phyloP scores from a whole-genome alignment of 2,888 invertebrate species.

The Drosophila helvetica region DNA sequence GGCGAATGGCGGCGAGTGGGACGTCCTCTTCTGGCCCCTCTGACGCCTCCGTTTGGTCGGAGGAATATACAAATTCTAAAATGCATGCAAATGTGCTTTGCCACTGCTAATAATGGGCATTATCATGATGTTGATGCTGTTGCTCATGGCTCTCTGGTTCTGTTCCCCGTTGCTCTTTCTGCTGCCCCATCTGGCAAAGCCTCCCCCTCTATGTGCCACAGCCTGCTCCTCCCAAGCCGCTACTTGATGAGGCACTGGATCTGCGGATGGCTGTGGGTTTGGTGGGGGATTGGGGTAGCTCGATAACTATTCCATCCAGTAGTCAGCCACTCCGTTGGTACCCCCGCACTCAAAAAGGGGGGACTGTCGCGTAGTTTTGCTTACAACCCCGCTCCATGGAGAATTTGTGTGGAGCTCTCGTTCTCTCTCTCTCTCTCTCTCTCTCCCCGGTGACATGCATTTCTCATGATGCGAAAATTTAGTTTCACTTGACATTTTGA shows the following conservation, averaged over 20 bases:
- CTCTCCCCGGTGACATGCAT: conserved; percentile 56
- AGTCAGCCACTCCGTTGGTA: conserved; percentile 30
- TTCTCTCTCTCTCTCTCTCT: neutral
- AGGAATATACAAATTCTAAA: conserved; percentile 64
- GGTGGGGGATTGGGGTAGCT: conserved; percentile 33
- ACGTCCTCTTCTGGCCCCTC: too few species aligned
- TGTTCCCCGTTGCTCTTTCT: neutral
- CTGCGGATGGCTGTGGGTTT: neutral
- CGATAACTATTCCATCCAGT: conserved; percentile 68
- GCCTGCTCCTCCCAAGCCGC: neutral
- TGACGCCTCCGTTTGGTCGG: conserved; percentile 7
- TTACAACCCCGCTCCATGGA: conserved; percentile 29
- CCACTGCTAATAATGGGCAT: conserved; percentile 74
- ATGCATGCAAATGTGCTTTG: conserved; percentile 62
- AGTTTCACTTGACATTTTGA: conserved; percentile 76
- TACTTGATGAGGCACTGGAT: conserved; percentile 15
- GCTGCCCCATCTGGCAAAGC: neutral
- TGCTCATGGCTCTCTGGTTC: neutral
- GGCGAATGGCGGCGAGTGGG: conserved; percentile 5
- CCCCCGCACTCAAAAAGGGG: neutral
- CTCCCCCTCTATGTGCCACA: neutral
- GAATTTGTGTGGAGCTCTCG: conserved; percentile 40
- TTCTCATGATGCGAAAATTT: conserved; percentile 76
- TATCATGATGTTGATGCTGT: conserved; percentile 58
- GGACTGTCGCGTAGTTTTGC: conserved; percentile 40